These are phyloP conservation scores for Timema podura DNA, from an alignment of 2,888 invertebrate genomes.

Conservation along the genomic window DNA sequence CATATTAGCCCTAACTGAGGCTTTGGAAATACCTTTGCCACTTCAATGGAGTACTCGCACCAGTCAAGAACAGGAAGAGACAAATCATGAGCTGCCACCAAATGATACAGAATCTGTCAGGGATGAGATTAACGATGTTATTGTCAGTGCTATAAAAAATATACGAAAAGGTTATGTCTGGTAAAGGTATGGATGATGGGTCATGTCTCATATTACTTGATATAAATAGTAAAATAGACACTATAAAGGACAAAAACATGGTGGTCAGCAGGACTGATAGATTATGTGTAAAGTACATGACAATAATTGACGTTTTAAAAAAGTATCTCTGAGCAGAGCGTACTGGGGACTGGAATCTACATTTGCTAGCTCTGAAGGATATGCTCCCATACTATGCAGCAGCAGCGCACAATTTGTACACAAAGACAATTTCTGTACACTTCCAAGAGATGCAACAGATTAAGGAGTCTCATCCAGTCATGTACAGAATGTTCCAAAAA, in stretches of 20 bases:
- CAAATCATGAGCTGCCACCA: neutral
- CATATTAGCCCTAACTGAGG: neutral
- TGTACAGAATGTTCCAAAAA: neutral
- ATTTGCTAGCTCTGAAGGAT: slow-evolving; percentile 6
- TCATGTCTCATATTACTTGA: neutral
- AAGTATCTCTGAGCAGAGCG: neutral
- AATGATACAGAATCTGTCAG: neutral
- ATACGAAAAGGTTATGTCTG: neutral
- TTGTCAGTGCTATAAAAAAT: neutral
- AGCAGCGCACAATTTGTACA: slow-evolving; percentile 2
- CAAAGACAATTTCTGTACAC: neutral
- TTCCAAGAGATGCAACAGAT: neutral
- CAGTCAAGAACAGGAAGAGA: neutral
- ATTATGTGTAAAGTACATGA: neutral
- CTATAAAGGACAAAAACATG: neutral
- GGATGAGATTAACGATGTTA: neutral
- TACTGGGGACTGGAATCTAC: neutral
- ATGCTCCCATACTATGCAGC: slow-evolving; percentile 4
- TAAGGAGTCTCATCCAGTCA: neutral
- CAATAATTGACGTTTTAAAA: neutral
- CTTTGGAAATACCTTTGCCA: neutral
- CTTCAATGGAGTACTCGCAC: neutral
- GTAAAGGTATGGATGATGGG: neutral
- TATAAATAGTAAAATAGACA: neutral
- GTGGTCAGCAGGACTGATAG: neutral